A percentile compares a stretch with the other conserved stretches of the same genome.
phyloP scores from a whole-genome alignment of 2,888 invertebrate species.

The Idaea dimidiata region DNA sequence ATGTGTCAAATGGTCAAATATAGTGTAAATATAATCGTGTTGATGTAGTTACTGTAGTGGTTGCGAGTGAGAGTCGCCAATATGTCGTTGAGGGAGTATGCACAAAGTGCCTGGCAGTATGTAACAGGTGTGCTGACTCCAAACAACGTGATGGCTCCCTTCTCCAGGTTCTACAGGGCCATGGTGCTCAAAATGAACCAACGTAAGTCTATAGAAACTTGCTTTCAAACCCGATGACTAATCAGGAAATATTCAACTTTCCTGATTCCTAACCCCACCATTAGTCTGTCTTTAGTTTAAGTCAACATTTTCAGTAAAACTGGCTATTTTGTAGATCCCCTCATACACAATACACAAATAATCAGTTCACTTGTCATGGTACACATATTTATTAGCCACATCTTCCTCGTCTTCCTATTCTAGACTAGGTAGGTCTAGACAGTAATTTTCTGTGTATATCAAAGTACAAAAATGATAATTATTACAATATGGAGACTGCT shows the following conservation, averaged over 20 bases:
- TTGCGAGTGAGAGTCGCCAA: constrained; percentile 22
- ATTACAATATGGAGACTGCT: no score
- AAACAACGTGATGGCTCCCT: constrained; percentile 65
- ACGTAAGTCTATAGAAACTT: constrained; percentile 47
- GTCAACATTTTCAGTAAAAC: no score
- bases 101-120: constrained; percentile 31
- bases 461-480: no score
- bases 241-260: neutral
- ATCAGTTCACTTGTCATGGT: no score
- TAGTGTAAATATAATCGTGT: constrained; percentile 58
- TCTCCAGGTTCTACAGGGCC: constrained; percentile 68
- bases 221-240: neutral
- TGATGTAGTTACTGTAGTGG: constrained; percentile 38
- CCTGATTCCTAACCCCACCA: no score
- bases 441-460: no score
- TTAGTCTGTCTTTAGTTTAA: no score
- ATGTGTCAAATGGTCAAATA: constrained; percentile 79
- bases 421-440: no score
- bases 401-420: no score
- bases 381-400: no score
- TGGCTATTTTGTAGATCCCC: no score
- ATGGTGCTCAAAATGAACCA: constrained; percentile 76
- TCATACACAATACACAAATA: no score
- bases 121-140: constrained; percentile 50
- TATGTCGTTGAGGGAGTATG: constrained; percentile 51